Evolutionary conservation across 2,113 vertebrate species (phyloP), one percentile per base, ranked within the genome.

Genomic region (Perca fluviatilis): DNA sequence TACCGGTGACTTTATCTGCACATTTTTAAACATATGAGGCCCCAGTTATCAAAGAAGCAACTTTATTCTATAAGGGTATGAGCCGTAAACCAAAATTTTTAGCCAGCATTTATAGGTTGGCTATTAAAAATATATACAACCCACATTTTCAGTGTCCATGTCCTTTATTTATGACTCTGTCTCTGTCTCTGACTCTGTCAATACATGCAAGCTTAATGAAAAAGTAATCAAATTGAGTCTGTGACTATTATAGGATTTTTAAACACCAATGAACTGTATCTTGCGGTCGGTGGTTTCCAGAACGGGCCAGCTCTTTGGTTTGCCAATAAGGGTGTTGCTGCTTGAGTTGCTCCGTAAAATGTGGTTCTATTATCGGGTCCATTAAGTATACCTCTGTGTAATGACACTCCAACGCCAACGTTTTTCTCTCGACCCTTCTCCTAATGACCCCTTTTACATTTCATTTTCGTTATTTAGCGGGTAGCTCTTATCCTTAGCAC

Each of bases 381-480:
- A 93, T 92, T 94, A 91, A 89, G 70, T 86, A 85, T 76, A 92
- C 73, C 82, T 92, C 83, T 49, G 82, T 73, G 54, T 91, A 92
- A 92, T 89, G 88, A 87, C 85, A 87, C 80, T 87, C 51, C 60
- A 54, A 60, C 8, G 16, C 90, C 27, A 8, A 25, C 47, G 19
- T 78, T 88, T 82, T 88, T 81, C 80, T 88, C 69, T 73, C 61
- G 36, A 87, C 86, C 88, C 86, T 64, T 83, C 70, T 79, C 58
- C 85, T 90, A 87, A 91, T 92, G 83, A 91, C 81, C 78, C 74
- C 82, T 85, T 92, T 91, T 92, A 91, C 81, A 81, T 89, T 92
- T 84, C 63, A 86, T 79, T 90, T 89, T 83, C 18, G 57, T 89
- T 82, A 88, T 85, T 87, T 81, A 85, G 79, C 27, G 21, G 33